phyloP scores from a whole-genome alignment of 2,113 vertebrate species.

The Clarias gariepinus region DNA sequence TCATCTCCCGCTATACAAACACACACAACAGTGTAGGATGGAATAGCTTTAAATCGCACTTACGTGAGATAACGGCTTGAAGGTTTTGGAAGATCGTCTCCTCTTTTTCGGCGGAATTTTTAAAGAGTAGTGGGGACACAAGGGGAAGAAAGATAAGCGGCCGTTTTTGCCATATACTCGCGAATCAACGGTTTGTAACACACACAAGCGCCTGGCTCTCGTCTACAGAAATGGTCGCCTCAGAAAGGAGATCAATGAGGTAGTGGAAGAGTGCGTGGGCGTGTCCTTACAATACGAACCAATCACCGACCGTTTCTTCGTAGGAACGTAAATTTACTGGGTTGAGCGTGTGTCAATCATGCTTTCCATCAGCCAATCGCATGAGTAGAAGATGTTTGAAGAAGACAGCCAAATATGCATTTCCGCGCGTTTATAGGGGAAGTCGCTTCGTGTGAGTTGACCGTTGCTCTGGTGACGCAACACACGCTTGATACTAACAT shows the following conservation, averaged over 20 bases:
- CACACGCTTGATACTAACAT: not conserved
- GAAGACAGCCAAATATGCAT: constrained; percentile 35
- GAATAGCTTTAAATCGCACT: constrained; percentile 68
- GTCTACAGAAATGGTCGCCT: constrained; percentile 48
- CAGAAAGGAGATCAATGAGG: constrained; percentile 36
- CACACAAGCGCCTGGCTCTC: not conserved
- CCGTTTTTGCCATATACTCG: constrained; percentile 83
- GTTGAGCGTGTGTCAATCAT: not conserved
- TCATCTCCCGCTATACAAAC: too few species aligned
- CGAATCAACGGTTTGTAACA: constrained; percentile 17
- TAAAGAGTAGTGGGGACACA: constrained; percentile 97
- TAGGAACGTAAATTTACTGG: not conserved
- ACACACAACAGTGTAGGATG: not conserved
- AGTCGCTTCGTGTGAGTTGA: not conserved
- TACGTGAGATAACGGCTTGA: constrained; percentile 99
- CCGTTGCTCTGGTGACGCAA: not conserved
- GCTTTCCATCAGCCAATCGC: not conserved
- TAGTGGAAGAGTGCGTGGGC: constrained; percentile 51
- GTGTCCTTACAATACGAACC: not conserved
- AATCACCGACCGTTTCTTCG: not conserved
- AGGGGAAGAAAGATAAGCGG: constrained; percentile 89
- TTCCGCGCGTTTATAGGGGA: not conserved
- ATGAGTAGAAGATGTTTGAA: not conserved
- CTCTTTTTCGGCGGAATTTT: constrained; percentile 99
- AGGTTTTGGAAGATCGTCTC: constrained; percentile 99